phyloP scores from a whole-genome alignment of 2,797 vertebrate species.

The Balearica regulorum region DNA sequence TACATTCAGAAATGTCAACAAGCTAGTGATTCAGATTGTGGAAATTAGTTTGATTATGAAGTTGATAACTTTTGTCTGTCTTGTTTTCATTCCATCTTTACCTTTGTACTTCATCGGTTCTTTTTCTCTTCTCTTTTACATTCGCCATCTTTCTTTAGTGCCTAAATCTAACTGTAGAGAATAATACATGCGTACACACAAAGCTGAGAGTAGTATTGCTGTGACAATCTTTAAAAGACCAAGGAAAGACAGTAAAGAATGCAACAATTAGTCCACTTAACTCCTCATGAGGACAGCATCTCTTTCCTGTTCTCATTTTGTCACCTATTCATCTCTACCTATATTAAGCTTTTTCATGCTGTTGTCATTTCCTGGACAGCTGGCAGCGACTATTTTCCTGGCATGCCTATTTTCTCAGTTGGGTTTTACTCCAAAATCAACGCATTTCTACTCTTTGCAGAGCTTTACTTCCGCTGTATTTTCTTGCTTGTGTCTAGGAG shows the following conservation, averaged over 20 bases:
- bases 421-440: conserved; percentile 3
- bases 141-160: not conserved
- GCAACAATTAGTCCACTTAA: not conserved
- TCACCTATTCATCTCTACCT: conserved; percentile 2
- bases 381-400: conserved; percentile 23
- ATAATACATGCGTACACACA: not conserved
- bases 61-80: not conserved
- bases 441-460: not conserved
- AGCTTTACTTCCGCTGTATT: not conserved
- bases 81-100: not conserved
- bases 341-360: not conserved
- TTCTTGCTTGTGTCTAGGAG: not conserved
- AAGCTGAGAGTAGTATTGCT: not conserved
- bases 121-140: not conserved
- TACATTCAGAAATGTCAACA: conserved; percentile 23
- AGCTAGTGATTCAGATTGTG: not conserved
- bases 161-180: not conserved
- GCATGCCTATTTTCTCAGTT: conserved; percentile 22
- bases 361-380: conserved; percentile 26
- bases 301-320: not conserved
- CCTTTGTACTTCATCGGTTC: not conserved
- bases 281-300: not conserved
- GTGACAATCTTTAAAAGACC: not conserved
- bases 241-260: not conserved
- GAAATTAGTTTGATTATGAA: conserved; percentile 18